A percentile compares a stretch with the other conserved stretches of the same genome.
These are phyloP conservation scores for Macrosteles quadrilineatus DNA, from an alignment of 1,140 invertebrate genomes.

Conservation along the genomic window DNA sequence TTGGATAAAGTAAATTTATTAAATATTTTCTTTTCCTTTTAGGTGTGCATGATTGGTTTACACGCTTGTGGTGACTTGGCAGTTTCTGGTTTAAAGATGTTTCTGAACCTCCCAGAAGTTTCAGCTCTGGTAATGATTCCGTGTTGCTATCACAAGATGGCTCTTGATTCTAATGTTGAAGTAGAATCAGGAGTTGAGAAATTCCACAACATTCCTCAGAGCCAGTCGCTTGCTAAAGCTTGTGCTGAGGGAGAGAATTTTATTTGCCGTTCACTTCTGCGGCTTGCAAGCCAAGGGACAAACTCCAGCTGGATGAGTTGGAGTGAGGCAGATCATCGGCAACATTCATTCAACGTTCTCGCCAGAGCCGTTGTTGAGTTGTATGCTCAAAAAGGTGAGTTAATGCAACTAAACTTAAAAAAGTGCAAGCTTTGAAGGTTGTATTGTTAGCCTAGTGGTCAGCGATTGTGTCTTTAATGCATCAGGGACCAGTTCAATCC, in stretches of 20 bases:
- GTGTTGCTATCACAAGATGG: conserved; percentile 85
- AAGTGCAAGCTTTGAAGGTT: too few relatives aligned
- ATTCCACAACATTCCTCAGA: conserved; percentile 66
- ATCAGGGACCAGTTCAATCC: too few relatives aligned
- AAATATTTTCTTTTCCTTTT: background rate
- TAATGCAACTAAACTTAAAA: too few relatives aligned
- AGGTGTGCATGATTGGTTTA: conserved; percentile 64
- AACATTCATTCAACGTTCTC: conserved; percentile 59
- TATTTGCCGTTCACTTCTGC: conserved; percentile 33
- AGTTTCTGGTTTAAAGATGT: conserved; percentile 69
- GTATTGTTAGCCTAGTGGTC: too few relatives aligned
- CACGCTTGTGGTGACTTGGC: conserved; percentile 86
- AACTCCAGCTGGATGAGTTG: conserved; percentile 51
- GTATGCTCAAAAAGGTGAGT: conserved; percentile 58
- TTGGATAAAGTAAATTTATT: too few relatives aligned
- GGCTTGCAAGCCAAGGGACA: conserved; percentile 63
- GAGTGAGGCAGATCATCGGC: conserved; percentile 50
- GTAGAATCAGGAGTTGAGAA: conserved; percentile 47
- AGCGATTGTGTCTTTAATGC: too few relatives aligned
- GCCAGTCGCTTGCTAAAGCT: background rate
- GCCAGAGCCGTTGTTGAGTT: conserved; percentile 61
- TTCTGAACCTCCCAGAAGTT: conserved; percentile 60
- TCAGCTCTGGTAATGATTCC: conserved; percentile 69
- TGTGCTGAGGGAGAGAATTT: background rate
- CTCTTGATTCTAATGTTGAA: background rate